A percentile compares a stretch with the other conserved stretches of the same genome.
Evolutionary conservation across 2,888 invertebrate genomes (phyloP).

Genomic region (Drosophila histrio): DNA sequence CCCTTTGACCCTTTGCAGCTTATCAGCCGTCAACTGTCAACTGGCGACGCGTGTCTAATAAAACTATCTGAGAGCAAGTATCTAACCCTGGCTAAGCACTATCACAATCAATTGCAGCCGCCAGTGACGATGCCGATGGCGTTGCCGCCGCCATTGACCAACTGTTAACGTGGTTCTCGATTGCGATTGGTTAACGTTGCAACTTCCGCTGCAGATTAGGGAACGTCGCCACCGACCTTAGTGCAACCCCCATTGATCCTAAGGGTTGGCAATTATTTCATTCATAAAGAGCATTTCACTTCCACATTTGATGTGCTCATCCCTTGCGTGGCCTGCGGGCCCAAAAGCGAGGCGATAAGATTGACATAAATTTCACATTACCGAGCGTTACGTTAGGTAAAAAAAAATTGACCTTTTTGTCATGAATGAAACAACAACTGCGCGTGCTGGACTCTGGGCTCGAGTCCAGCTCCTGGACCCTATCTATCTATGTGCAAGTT

Average conservation of each 20-base stretch:
- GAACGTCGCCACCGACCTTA: constrained; percentile 3
- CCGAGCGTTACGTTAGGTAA: constrained; percentile 45
- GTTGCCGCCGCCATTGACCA: constrained; percentile 68
- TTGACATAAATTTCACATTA: constrained; percentile 78
- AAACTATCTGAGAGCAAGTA: constrained; percentile 61
- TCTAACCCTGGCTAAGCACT: constrained; percentile 35
- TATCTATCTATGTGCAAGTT: not conserved
- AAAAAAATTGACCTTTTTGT: constrained; percentile 42
- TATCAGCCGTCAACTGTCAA: constrained; percentile 44
- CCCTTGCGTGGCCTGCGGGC: constrained; percentile 33
- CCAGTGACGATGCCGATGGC: constrained; percentile 2
- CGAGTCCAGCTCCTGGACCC: constrained; percentile 1
- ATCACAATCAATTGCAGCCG: constrained; percentile 59
- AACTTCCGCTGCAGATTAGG: constrained; percentile 53
- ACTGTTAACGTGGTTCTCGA: constrained; percentile 54
- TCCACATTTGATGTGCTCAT: constrained; percentile 49
- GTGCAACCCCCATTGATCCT: constrained; percentile 46
- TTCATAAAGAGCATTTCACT: constrained; percentile 62
- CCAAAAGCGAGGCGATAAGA: constrained; percentile 63
- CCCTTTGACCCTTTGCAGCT: constrained; percentile 46
- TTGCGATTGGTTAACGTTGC: constrained; percentile 53
- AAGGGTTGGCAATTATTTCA: constrained; percentile 55
- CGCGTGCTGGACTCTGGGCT: constrained; percentile 38
- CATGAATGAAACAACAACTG: constrained; percentile 61
- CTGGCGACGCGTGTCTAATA: constrained; percentile 73